phyloP scores from a whole-genome alignment of 53 echinoderm and acorn worm genomes.

The Mesocentrotus franciscanus region DNA sequence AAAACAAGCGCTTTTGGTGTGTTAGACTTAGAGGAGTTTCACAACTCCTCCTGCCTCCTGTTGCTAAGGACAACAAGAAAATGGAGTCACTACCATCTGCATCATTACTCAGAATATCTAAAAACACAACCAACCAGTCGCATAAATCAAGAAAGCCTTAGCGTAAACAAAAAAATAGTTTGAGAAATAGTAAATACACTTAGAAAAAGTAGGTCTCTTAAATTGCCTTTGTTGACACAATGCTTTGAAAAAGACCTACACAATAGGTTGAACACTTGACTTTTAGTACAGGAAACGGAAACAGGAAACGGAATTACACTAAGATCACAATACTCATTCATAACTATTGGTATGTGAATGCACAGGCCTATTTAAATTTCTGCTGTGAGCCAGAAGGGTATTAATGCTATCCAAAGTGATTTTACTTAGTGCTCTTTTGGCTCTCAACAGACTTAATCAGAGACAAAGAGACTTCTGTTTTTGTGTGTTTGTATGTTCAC shows the following conservation, averaged over 20 bases:
- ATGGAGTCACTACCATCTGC: background rate
- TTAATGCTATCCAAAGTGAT: background rate
- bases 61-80: background rate
- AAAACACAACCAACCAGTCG: background rate
- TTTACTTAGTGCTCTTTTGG: background rate
- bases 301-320: background rate
- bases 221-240: background rate
- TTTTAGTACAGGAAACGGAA: constrained; percentile 3
- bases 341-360: background rate
- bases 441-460: background rate
- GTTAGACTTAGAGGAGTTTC: background rate
- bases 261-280: constrained; percentile 13
- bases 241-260: background rate
- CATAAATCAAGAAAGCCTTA: background rate
- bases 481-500: background rate
- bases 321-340: background rate
- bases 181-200: background rate
- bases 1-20: constrained; percentile 23
- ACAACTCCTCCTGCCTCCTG: background rate
- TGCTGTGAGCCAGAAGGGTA: background rate
- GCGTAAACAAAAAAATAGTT: background rate
- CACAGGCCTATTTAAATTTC: background rate
- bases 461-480: background rate
- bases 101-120: background rate
- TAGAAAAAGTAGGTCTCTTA: background rate